A percentile compares a stretch with the other conserved stretches of the same genome.
These are phyloP conservation scores for Chaetodon auriga DNA, from an alignment of 2,113 vertebrate species.

Conservation along the genomic window DNA sequence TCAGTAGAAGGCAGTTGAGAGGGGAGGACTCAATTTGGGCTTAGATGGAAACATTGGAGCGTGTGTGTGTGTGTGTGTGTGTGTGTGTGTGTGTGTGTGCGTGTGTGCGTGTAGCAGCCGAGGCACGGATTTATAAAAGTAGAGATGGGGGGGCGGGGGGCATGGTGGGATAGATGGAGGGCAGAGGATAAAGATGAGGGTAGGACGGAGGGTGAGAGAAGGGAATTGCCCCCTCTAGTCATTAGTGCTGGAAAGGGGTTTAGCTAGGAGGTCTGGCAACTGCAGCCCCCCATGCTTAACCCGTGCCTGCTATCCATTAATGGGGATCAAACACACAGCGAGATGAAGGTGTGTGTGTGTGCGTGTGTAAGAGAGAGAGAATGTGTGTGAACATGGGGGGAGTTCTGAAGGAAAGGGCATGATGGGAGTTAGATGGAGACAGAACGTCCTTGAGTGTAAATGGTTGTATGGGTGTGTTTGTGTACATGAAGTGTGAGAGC, in stretches of 20 bases:
- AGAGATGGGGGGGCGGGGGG: constrained; percentile 31
- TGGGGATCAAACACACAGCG: constrained; percentile 69
- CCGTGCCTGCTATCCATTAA: constrained; percentile 68
- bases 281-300: constrained; percentile 58
- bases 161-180: constrained; percentile 62
- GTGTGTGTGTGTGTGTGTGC: constrained; percentile 31
- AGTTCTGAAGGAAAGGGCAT: constrained; percentile 28
- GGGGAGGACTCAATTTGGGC: constrained; percentile 76
- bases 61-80: constrained; percentile 24
- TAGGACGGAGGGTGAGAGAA: constrained; percentile 54
- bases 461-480: not conserved
- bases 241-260: constrained; percentile 64
- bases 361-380: constrained; percentile 4
- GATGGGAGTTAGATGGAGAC: constrained; percentile 25
- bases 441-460: constrained; percentile 32
- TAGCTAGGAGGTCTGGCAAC: constrained; percentile 62
- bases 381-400: constrained; percentile 6
- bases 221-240: constrained; percentile 74
- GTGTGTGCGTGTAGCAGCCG: constrained; percentile 14
- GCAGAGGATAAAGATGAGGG: constrained; percentile 73
- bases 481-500: constrained; percentile 6
- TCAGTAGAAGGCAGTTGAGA: constrained; percentile 71
- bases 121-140: constrained; percentile 68
- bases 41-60: constrained; percentile 67
- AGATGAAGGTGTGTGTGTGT: constrained; percentile 47